Conservation (phyloP, 1,140 invertebrate genomes). For the Drosophila lacertosa region DNA sequence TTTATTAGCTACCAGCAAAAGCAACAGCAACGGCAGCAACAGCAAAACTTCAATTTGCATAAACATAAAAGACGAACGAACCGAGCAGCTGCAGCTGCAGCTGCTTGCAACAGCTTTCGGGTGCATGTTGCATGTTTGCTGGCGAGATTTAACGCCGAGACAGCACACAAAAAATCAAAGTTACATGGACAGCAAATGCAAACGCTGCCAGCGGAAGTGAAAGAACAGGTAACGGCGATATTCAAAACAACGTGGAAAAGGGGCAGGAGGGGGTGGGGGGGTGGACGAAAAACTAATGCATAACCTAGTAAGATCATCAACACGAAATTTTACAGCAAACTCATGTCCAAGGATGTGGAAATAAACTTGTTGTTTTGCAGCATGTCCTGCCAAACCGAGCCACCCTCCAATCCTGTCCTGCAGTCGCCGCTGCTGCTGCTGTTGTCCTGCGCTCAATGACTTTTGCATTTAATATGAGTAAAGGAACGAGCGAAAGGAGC, state of each 20-base stretch:
- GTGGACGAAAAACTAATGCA: slow-evolving; percentile 77
- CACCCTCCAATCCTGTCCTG: neutral
- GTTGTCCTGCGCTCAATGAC: slow-evolving; percentile 78
- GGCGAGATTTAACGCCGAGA: slow-evolving; percentile 69
- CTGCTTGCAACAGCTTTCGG: slow-evolving; percentile 27
- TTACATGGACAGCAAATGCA: slow-evolving; percentile 61
- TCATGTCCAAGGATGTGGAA: slow-evolving; percentile 80
- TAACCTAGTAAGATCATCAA: slow-evolving; percentile 84
- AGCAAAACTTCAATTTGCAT: slow-evolving; percentile 80
- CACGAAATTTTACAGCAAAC: slow-evolving; percentile 83
- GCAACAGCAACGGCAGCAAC: slow-evolving; percentile 40
- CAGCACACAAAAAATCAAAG: slow-evolving; percentile 79
- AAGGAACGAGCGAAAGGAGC: slow-evolving; percentile 44
- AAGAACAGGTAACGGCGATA: slow-evolving; percentile 42
- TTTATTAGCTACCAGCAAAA: slow-evolving; percentile 65
- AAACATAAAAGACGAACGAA: slow-evolving; percentile 75
- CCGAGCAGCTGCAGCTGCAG: slow-evolving; percentile 29
- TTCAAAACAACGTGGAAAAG: neutral
- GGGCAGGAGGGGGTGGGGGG: neutral
- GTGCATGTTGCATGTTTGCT: slow-evolving; percentile 42
- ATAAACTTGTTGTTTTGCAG: slow-evolving; percentile 79
- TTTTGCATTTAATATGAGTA: slow-evolving; percentile 81
- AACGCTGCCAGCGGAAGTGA: slow-evolving; percentile 53
- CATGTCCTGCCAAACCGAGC: slow-evolving; percentile 21
- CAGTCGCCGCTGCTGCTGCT: slow-evolving; percentile 26